Percentiles rank a stretch among this genome's conserved stretches.
phyloP scores from a whole-genome alignment of 2,888 invertebrate species.

The Drosophila rellima region DNA sequence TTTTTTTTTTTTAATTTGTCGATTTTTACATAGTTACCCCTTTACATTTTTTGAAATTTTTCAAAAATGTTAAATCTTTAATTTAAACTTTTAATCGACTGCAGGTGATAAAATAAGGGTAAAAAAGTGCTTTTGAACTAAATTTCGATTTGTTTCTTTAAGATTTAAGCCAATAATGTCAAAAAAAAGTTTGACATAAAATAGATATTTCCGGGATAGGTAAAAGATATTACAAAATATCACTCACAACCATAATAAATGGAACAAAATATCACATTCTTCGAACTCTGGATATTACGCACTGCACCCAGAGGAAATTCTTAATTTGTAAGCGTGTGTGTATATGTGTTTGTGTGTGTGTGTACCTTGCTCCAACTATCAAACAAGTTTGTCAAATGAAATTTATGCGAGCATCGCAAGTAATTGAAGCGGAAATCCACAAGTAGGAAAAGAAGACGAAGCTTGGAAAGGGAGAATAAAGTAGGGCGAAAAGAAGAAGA shows the following conservation, averaged over 20 bases:
- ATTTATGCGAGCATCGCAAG: conserved; percentile 73
- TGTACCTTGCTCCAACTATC: conserved; percentile 49
- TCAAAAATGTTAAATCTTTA: too few relatives aligned
- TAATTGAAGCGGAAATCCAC: conserved; percentile 81
- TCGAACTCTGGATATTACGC: conserved; percentile 15
- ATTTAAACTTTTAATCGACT: too few relatives aligned
- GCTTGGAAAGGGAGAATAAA: conserved; percentile 31
- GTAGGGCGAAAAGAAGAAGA: conserved; percentile 33
- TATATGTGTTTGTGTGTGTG: neutral
- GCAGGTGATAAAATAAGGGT: too few relatives aligned
- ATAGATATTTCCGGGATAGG: conserved; percentile 26
- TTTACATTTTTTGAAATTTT: too few relatives aligned
- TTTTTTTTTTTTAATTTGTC: too few relatives aligned
- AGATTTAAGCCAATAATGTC: too few relatives aligned
- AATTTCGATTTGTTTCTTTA: too few relatives aligned
- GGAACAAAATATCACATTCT: too few relatives aligned
- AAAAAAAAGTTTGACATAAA: too few relatives aligned
- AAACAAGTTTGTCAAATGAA: conserved; percentile 77
- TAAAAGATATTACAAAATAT: conserved; percentile 38
- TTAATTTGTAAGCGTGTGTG: conserved; percentile 64
- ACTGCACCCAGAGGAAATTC: conserved; percentile 40
- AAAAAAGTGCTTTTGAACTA: too few relatives aligned
- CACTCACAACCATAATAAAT: too few relatives aligned
- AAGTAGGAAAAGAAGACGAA: conserved; percentile 52
- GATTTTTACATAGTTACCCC: too few relatives aligned